Evolutionary conservation across 2,888 invertebrate species (phyloP).

Genomic region (Dugesia japonica): DNA sequence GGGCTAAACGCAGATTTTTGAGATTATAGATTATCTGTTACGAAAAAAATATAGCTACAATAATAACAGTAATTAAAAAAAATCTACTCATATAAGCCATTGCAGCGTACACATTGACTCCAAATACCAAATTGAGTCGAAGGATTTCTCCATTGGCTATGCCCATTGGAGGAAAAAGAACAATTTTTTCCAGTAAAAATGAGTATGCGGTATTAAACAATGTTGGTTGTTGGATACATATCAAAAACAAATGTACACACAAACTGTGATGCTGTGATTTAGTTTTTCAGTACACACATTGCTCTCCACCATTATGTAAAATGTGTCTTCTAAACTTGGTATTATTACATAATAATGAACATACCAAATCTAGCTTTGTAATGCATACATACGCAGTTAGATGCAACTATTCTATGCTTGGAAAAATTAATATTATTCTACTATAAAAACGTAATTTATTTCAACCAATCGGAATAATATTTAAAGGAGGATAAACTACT

Average conservation of each 20-base stretch:
- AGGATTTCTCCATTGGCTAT: neutral
- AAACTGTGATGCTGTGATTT: neutral
- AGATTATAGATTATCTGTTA: neutral
- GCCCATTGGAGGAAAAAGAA: neutral
- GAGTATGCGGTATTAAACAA: neutral
- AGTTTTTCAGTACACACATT: neutral
- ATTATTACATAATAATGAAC: neutral
- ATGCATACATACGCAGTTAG: neutral
- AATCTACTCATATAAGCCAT: neutral
- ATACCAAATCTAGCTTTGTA: neutral
- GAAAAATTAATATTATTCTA: neutral
- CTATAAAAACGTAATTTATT: neutral
- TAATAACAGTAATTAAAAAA: neutral
- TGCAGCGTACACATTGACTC: neutral
- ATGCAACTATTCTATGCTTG: neutral
- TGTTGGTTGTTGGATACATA: neutral
- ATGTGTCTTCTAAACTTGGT: neutral
- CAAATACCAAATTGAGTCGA: neutral
- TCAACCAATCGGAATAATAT: neutral
- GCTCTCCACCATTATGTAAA: neutral
- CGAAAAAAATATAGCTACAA: neutral
- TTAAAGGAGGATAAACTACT: neutral
- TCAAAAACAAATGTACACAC: neutral
- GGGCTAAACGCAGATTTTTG: neutral
- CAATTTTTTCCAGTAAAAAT: neutral